Evolutionary conservation across 2,113 vertebrate species (phyloP).

Genomic region (Sisor rabdophorus): DNA sequence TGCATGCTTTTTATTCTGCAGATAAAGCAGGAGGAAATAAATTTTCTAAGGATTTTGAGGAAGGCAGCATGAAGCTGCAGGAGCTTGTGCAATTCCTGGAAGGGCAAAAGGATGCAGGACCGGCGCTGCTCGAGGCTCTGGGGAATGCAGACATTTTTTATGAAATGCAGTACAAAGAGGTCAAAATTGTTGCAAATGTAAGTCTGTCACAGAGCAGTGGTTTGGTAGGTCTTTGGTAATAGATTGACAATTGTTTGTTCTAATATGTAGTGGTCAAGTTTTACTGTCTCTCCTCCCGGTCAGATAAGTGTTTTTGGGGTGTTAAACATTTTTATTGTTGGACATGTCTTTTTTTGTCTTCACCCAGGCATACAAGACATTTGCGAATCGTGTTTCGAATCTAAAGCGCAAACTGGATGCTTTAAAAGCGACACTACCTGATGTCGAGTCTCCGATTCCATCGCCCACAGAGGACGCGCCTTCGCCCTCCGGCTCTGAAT

Average conservation of each 20-base stretch:
- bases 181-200: slow-evolving; percentile 96
- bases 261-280: too few relatives aligned
- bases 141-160: slow-evolving; percentile 96
- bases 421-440: slow-evolving; percentile 86
- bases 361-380: slow-evolving; percentile 89
- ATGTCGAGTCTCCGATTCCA: slow-evolving; percentile 88
- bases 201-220: slow-evolving; percentile 59
- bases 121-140: slow-evolving; percentile 83
- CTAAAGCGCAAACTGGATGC: slow-evolving; percentile 94
- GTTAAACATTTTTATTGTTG: neutral
- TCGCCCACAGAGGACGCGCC: slow-evolving; percentile 92
- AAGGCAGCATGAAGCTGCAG: slow-evolving; percentile 88
- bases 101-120: slow-evolving; percentile 81
- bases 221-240: neutral
- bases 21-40: slow-evolving; percentile 96
- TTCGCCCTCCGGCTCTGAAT: slow-evolving; percentile 90
- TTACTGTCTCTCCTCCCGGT: neutral
- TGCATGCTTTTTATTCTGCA: slow-evolving; percentile 50
- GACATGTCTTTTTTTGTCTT: neutral
- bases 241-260: neutral
- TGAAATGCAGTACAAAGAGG: slow-evolving; percentile 95
- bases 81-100: slow-evolving; percentile 91
- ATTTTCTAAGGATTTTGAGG: slow-evolving; percentile 96
- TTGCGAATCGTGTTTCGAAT: slow-evolving; percentile 88
- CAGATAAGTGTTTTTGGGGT: neutral